A percentile compares a stretch with the other conserved stretches of the same genome.
phyloP scores from a whole-genome alignment of 2,888 invertebrate genomes.

The Monoplex corrugatus region DNA sequence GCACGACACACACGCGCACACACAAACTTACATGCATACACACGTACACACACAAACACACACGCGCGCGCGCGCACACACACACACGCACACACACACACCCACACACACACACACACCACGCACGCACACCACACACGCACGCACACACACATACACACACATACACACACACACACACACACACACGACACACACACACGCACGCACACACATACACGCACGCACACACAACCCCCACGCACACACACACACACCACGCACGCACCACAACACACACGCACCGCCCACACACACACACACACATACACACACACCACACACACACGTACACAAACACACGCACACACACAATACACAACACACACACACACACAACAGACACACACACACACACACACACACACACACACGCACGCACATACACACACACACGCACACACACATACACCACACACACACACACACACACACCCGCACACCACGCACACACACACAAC shows the following conservation, averaged over 20 bases:
- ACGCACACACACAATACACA: background rate
- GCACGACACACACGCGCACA: no score
- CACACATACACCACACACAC: no score
- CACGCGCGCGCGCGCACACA: no score
- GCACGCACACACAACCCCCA: background rate
- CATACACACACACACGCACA: no score
- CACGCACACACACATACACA: background rate
- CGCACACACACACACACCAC: background rate
- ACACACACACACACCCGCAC: background rate
- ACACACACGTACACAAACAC: background rate
- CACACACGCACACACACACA: no score
- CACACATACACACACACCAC: background rate
- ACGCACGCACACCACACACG: no score
- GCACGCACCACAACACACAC: background rate
- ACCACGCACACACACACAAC: background rate
- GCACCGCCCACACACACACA: conserved; percentile 5
- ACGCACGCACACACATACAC: background rate
- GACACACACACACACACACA: conserved; percentile 2
- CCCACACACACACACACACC: no score
- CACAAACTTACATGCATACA: no score
- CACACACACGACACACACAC: background rate
- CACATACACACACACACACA: conserved; percentile 4
- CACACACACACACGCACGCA: no score
- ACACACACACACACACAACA: no score
- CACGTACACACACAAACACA: no score